phyloP scores from a whole-genome alignment of 2,113 vertebrate genomes.

The Ictalurus furcatus region DNA sequence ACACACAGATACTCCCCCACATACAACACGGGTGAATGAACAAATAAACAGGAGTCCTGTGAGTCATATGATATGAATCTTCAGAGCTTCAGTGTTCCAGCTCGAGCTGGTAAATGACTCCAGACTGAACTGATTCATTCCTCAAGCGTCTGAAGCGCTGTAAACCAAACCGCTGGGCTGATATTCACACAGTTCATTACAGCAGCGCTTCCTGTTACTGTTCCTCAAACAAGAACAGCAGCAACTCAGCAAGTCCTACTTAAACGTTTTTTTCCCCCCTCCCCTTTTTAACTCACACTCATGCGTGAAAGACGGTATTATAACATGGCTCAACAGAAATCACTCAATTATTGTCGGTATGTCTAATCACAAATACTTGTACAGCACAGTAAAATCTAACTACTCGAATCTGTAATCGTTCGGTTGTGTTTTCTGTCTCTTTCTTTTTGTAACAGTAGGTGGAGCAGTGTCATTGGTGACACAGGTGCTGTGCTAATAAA shows the following conservation, averaged over 20 bases:
- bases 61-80: slow-evolving; percentile 33
- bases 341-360: neutral
- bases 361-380: neutral
- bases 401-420: neutral
- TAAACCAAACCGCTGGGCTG: neutral
- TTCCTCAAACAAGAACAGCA: neutral
- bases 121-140: slow-evolving; percentile 26
- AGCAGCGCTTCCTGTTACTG: slow-evolving; percentile 11
- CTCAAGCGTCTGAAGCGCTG: neutral
- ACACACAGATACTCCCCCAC: slow-evolving; percentile 9
- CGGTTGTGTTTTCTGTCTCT: neutral
- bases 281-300: neutral
- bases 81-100: neutral
- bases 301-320: neutral
- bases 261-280: neutral
- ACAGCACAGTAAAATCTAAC: neutral
- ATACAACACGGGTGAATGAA: neutral
- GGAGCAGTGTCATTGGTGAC: neutral
- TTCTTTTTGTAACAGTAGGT: neutral
- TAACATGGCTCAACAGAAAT: neutral
- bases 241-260: neutral
- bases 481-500: neutral
- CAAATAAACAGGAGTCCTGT: slow-evolving; percentile 10
- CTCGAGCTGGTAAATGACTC: slow-evolving; percentile 13
- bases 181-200: slow-evolving; percentile 17